Evolutionary conservation across 2,888 invertebrate species (phyloP).

Genomic region (Tridacna crocea): DNA sequence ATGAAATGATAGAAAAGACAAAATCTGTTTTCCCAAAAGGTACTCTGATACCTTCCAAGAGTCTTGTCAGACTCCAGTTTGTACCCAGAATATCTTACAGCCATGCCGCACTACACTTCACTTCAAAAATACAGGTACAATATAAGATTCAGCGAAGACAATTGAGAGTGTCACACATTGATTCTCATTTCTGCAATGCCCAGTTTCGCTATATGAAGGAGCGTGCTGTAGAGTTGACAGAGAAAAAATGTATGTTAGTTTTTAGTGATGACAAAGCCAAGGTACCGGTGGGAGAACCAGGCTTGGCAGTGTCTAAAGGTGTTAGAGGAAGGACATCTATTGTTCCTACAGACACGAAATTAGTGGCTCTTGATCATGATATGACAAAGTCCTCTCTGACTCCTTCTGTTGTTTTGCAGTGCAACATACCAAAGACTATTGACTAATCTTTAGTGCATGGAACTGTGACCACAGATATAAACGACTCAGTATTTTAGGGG

Average conservation of each 20-base stretch:
- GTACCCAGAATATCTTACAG: constrained; percentile 50
- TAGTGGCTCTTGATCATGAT: constrained; percentile 37
- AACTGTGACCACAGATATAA: constrained; percentile 33
- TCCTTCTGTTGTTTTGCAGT: constrained; percentile 42
- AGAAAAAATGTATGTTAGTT: constrained; percentile 6
- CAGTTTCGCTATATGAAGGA: constrained; percentile 47
- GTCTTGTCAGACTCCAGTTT: constrained; percentile 54
- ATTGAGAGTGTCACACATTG: constrained; percentile 41
- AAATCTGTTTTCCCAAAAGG: constrained; percentile 30
- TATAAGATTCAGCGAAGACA: constrained; percentile 57
- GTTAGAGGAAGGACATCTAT: constrained; percentile 33
- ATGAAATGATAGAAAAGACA: background rate
- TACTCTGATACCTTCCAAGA: constrained; percentile 48
- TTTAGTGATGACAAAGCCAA: constrained; percentile 46
- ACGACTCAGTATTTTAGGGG: constrained; percentile 57
- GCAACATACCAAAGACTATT: constrained; percentile 35
- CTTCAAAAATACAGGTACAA: constrained; percentile 39
- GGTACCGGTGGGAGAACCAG: constrained; percentile 37
- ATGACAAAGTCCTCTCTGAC: constrained; percentile 36
- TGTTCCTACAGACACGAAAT: background rate
- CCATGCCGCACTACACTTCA: constrained; percentile 31
- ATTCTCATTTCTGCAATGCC: constrained; percentile 57
- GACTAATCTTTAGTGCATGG: constrained; percentile 50
- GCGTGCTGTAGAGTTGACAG: constrained; percentile 38
- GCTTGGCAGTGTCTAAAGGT: constrained; percentile 30